Percentiles rank a stretch among this genome's conserved stretches.
Conservation (phyloP, 2,888 invertebrate species). For the Cheilosia urbana region DNA sequence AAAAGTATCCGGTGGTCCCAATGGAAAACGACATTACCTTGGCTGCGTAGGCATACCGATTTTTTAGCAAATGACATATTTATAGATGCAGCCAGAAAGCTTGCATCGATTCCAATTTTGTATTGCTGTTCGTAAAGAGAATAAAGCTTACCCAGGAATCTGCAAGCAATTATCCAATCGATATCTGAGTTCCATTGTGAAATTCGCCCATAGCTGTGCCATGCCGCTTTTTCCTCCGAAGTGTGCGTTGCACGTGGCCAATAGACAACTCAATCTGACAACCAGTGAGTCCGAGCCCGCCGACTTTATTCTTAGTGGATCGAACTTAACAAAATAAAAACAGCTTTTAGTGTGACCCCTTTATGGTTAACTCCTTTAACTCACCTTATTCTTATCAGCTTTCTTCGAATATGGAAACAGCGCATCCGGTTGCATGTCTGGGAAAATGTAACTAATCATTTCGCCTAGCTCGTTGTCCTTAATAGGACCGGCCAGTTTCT, state of each 20-base stretch:
- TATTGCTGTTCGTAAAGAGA: not conserved
- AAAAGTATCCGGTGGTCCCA: too few species aligned
- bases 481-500: conserved; percentile 90
- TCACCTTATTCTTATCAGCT: conserved; percentile 84
- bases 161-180: conserved; percentile 92
- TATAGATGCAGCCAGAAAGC: too few species aligned
- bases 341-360: not conserved
- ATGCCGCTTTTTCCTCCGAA: conserved; percentile 90
- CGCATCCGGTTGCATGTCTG: conserved; percentile 90
- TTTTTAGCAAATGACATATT: too few species aligned
- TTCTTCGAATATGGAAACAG: conserved; percentile 85
- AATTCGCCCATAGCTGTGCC: conserved; percentile 97
- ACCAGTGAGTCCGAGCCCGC: conserved; percentile 91
- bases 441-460: conserved; percentile 93
- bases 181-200: conserved; percentile 94
- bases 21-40: too few species aligned
- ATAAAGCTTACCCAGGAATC: conserved; percentile 92
- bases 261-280: conserved; percentile 91
- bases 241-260: conserved; percentile 89
- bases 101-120: not conserved
- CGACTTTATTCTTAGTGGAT: conserved; percentile 87
- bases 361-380: conserved; percentile 53
- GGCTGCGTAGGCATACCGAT: too few species aligned
- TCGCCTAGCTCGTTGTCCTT: conserved; percentile 90
- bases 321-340: conserved; percentile 83